Base-by-base conservation (phyloP, 2,888 invertebrate genomes). In the Scotopteryx bipunctaria region DNA sequence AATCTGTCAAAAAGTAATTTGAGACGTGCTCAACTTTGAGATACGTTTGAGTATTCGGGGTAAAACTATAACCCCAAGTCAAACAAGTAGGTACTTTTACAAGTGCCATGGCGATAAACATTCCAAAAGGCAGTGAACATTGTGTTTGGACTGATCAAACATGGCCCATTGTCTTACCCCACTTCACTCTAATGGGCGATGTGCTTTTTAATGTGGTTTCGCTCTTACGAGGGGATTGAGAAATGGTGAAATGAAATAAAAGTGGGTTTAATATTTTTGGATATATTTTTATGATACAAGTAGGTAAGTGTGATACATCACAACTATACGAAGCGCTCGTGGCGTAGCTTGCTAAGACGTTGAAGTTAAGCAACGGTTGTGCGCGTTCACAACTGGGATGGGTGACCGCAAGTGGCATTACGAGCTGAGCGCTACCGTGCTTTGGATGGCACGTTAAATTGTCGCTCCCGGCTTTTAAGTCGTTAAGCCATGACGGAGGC, bases 151-250 rank as follows among this genome's bases (percentile, higher is more conserved):
- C 53, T 55, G 61, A 57, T 56, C 66, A 68, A 69, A 69, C 62
- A 65, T 47, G 40, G 25, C 16, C 64, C 64, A 66, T 74, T 73
- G 73, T 74, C 71, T 73, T 70, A 67, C 38, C 54, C 56, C 57
- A 60, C 62, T 60, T 65, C 62, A 40, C 49, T 55, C 38, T 57
- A 69, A 71, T 71, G 69, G 69, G 61, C 66, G 69, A 53, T 61
- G 64, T 63, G 53, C 67, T 59, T 71, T 71, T 68, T 67, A 71
- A 68, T 63, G 67, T 17, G 41, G 36, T 21, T 29, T 15, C 40
- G 13, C 47, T 25, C 40, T 13, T 19, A 47, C 43, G 47, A 43
- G 32, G 23, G 46, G 43, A 43, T 40, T 27, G 11, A 4, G 38
- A n/a, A 13, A 4, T 35, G 13, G 13, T 32, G 25, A 37, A 37